These are phyloP conservation scores for Apocrypta bakeri DNA, from an alignment of 1,140 invertebrate species.

Conservation along the genomic window DNA sequence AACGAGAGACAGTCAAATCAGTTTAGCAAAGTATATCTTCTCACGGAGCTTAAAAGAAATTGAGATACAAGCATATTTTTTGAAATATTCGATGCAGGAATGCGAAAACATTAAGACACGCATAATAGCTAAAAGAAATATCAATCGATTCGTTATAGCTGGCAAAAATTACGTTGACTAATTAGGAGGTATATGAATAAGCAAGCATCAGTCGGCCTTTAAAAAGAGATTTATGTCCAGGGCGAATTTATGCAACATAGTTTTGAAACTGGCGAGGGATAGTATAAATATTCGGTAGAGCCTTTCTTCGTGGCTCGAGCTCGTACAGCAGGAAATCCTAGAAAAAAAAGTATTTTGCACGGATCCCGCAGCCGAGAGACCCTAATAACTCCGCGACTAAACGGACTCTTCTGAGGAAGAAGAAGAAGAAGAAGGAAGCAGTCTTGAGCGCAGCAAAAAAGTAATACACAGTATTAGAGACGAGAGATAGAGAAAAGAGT, in stretches of 20 bases:
- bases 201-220: background rate
- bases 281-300: slow-evolving; percentile 47
- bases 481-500: slow-evolving; percentile 49
- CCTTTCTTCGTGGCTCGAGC: slow-evolving; percentile 30
- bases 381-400: slow-evolving; percentile 50
- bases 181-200: slow-evolving; percentile 45
- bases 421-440: slow-evolving; percentile 32
- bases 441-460: slow-evolving; percentile 38
- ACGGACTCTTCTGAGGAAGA: slow-evolving; percentile 23
- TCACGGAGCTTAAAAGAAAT: background rate
- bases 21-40: too few species aligned
- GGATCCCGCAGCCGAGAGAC: slow-evolving; percentile 17
- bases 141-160: slow-evolving; percentile 10
- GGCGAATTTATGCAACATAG: slow-evolving; percentile 37
- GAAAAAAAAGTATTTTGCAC: slow-evolving; percentile 25
- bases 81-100: background rate
- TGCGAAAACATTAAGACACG: background rate
- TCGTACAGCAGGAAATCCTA: slow-evolving; percentile 30
- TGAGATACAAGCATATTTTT: background rate
- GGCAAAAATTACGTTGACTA: slow-evolving; percentile 36
- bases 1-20: too few species aligned
- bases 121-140: background rate
- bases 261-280: slow-evolving; percentile 10
- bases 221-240: slow-evolving; percentile 41
- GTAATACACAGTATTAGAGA: slow-evolving; percentile 48